Evolutionary conservation across 2,797 vertebrate genomes (phyloP).

Genomic region (Prionace glauca): DNA sequence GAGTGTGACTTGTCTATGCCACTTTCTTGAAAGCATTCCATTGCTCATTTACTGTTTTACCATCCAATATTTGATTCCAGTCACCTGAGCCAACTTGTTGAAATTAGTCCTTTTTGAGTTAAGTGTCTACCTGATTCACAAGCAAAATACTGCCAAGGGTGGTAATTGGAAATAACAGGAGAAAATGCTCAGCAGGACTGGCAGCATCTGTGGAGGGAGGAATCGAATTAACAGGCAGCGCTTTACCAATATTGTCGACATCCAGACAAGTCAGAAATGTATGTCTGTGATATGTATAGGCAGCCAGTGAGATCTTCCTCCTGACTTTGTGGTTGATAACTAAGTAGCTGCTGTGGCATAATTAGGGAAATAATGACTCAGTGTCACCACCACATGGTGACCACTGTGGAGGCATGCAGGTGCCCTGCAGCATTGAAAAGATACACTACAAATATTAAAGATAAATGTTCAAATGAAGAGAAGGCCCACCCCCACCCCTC

Average conservation of each 20-base stretch:
- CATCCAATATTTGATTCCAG: background rate
- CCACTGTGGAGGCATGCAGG: background rate
- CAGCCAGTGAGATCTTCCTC: background rate
- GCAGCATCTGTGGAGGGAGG: background rate
- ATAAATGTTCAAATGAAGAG: background rate
- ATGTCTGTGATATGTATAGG: background rate
- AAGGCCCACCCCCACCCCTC: background rate
- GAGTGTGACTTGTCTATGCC: background rate
- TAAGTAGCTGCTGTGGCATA: background rate
- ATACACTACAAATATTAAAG: background rate
- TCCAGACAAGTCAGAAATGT: background rate
- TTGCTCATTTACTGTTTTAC: background rate
- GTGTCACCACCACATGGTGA: background rate
- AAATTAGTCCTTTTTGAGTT: background rate
- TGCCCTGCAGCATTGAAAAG: background rate
- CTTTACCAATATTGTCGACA: background rate
- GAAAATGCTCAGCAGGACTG: background rate
- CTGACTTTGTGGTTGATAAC: background rate
- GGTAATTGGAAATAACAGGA: background rate
- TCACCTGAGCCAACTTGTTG: background rate
- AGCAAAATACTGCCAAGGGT: background rate
- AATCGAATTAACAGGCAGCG: background rate
- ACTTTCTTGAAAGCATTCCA: background rate
- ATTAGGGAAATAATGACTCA: background rate
- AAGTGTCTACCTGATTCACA: background rate